These are phyloP conservation scores for Prunella strophiata DNA, from an alignment of 2,797 vertebrate species.

Conservation along the genomic window DNA sequence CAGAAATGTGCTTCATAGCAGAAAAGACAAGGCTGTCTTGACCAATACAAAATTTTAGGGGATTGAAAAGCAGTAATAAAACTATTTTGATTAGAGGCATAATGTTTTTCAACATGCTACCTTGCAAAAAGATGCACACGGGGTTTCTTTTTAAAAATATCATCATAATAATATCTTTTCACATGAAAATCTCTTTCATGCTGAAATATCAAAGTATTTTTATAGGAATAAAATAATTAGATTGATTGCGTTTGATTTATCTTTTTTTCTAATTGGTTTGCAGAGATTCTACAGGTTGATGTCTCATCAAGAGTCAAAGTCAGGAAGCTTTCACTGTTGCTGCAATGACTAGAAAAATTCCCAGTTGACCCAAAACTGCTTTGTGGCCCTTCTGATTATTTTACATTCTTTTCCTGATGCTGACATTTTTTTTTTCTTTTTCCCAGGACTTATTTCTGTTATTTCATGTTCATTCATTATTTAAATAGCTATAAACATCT, in stretches of 20 bases:
- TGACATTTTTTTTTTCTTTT: not conserved
- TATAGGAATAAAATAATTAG: not conserved
- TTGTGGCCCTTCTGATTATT: not conserved
- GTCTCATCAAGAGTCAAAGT: not conserved
- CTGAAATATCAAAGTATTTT: not conserved
- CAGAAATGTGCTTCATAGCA: not conserved
- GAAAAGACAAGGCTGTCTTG: not conserved
- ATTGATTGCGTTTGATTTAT: not conserved
- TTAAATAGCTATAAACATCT: not conserved
- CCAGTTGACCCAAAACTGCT: not conserved
- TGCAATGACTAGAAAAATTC: not conserved
- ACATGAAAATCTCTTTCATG: not conserved
- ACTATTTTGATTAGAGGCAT: not conserved
- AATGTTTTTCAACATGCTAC: not conserved
- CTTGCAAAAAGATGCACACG: accelerated
- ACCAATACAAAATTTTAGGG: not conserved
- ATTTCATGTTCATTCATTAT: not conserved
- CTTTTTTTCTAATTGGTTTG: not conserved
- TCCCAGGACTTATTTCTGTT: not conserved
- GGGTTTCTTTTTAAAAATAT: not conserved
- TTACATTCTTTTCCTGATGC: not conserved
- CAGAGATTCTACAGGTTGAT: not conserved
- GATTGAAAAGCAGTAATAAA: not conserved
- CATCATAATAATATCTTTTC: not conserved
- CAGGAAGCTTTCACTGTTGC: not conserved